Conservation (phyloP, 1,140 invertebrate genomes). For the Panagrolaimus sp. region DNA sequence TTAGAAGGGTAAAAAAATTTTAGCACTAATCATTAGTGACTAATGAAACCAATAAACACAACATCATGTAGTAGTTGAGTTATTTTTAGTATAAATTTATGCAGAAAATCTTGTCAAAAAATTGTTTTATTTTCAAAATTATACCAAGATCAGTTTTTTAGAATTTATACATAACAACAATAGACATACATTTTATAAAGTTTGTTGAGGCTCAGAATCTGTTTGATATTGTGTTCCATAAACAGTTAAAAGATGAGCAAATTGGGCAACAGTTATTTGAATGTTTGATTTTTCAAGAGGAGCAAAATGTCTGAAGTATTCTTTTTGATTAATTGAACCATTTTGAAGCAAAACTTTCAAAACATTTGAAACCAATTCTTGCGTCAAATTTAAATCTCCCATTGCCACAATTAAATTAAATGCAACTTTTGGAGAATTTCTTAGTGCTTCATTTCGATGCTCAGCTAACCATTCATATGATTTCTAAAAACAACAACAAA, state of each 20-base stretch:
- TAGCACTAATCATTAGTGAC: no score
- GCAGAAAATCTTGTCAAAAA: no score
- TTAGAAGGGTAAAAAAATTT: no score
- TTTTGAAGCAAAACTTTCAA: conserved; percentile 15
- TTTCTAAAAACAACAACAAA: conserved; percentile 13
- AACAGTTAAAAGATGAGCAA: conserved; percentile 23
- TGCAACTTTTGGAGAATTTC: conserved; percentile 10
- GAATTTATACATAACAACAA: no score
- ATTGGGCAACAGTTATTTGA: conserved; percentile 16
- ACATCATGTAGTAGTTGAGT: no score
- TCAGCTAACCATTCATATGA: conserved; percentile 21
- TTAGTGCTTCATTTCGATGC: background rate
- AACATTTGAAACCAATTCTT: conserved; percentile 4
- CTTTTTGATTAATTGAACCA: conserved; percentile 18
- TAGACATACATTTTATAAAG: no score
- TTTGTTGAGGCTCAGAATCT: no score
- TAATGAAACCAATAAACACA: no score
- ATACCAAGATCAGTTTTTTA: no score
- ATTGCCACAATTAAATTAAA: conserved; percentile 17
- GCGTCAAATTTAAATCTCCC: conserved; percentile 15
- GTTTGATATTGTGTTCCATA: background rate
- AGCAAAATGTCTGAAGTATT: conserved; percentile 18
- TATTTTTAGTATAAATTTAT: no score
- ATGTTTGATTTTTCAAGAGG: background rate
- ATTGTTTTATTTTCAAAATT: no score